Evolutionary conservation across 2,888 invertebrate genomes (phyloP).

Genomic region (Cybosia mesomella): DNA sequence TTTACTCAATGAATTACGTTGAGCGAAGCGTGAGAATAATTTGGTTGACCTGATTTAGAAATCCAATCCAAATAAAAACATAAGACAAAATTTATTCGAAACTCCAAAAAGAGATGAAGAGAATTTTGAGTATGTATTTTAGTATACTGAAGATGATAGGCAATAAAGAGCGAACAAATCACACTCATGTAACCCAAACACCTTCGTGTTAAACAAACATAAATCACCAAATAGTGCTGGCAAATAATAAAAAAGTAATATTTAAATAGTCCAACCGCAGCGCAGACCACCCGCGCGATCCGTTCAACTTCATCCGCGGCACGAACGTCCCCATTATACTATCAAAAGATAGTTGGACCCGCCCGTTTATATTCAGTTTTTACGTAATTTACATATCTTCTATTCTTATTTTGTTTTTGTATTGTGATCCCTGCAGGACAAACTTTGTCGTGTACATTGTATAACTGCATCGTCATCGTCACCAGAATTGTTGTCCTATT

Average conservation of each 20-base stretch:
- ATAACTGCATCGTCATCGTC: slow-evolving; percentile 67
- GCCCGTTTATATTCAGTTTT: slow-evolving; percentile 56
- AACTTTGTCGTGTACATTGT: slow-evolving; percentile 56
- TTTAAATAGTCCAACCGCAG: slow-evolving; percentile 77
- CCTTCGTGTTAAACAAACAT: slow-evolving; percentile 81
- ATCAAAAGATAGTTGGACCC: slow-evolving; percentile 74
- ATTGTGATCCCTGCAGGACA: slow-evolving; percentile 55
- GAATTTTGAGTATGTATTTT: slow-evolving; percentile 45
- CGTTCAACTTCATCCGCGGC: slow-evolving; percentile 65
- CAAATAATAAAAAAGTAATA: slow-evolving; percentile 82
- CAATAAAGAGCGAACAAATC: slow-evolving; percentile 79
- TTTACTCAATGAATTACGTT: neutral
- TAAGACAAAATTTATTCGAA: slow-evolving; percentile 28
- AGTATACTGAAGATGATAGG: slow-evolving; percentile 69
- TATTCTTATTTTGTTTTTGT: slow-evolving; percentile 62
- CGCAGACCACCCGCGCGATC: slow-evolving; percentile 82
- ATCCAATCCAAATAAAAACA: neutral
- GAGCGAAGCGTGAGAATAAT: neutral
- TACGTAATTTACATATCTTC: slow-evolving; percentile 78
- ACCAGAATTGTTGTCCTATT: slow-evolving; percentile 64
- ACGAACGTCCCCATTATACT: slow-evolving; percentile 80
- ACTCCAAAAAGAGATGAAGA: slow-evolving; percentile 46
- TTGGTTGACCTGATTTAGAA: neutral
- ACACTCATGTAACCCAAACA: slow-evolving; percentile 78
- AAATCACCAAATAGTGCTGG: slow-evolving; percentile 78